phyloP scores from a whole-genome alignment of 2,113 vertebrate species.

The Callaeas wilsoni region DNA sequence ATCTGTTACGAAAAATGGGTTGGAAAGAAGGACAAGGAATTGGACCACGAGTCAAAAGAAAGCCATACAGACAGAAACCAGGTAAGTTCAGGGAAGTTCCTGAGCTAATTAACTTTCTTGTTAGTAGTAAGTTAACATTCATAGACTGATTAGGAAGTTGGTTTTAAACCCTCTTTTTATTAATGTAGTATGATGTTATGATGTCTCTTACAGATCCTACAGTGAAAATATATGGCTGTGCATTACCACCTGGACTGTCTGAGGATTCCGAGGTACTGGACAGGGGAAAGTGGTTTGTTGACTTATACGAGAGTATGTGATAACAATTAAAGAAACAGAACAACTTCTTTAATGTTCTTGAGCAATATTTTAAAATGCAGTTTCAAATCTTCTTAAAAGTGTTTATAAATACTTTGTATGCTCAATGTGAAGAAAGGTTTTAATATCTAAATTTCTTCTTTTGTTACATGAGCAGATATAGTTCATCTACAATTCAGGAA shows the following conservation, averaged over 20 bases:
- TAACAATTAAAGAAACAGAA: neutral
- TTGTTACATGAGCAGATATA: neutral
- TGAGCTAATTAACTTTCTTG: neutral
- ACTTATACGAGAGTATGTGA: neutral
- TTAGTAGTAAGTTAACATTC: neutral
- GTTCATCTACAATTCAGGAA: neutral
- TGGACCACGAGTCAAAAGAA: constrained; percentile 90
- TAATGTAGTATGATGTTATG: neutral
- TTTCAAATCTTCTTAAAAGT: neutral
- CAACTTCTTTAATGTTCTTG: neutral
- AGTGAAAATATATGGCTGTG: constrained; percentile 75
- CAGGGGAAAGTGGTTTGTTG: neutral
- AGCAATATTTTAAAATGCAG: neutral
- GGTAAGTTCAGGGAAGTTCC: constrained; percentile 62
- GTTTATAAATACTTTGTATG: neutral
- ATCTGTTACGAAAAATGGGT: constrained; percentile 90
- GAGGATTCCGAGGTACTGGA: constrained; percentile 83
- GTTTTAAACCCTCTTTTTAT: neutral
- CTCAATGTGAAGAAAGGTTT: neutral
- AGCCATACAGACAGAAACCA: constrained; percentile 71
- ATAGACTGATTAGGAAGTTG: neutral
- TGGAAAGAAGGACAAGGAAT: constrained; percentile 96
- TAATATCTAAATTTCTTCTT: neutral
- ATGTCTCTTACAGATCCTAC: constrained; percentile 62
- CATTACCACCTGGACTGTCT: constrained; percentile 73